Evolutionary conservation across 1,140 invertebrate genomes (phyloP).

Genomic region (Drosophila equinoxialis): DNA sequence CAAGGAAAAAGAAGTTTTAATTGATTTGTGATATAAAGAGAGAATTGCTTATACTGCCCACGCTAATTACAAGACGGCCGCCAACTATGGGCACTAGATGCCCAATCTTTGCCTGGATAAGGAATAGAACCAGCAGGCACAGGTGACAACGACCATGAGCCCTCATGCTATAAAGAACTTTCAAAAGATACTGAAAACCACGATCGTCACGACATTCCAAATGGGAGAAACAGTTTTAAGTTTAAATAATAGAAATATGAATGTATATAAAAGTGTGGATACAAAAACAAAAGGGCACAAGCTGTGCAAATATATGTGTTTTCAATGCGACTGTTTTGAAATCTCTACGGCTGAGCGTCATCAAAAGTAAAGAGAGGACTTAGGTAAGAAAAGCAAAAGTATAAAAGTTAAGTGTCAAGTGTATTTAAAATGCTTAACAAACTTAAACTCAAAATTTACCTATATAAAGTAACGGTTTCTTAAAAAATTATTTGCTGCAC

Average conservation of each 20-base stretch:
- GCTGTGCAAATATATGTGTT: conserved; percentile 67
- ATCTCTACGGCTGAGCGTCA: conserved; percentile 63
- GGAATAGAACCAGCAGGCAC: conserved; percentile 19
- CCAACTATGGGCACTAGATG: conserved; percentile 60
- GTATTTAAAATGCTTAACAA: neutral
- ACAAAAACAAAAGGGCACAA: conserved; percentile 46
- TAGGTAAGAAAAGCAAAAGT: neutral
- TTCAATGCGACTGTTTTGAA: conserved; percentile 62
- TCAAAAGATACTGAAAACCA: conserved; percentile 54
- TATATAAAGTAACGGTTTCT: no score
- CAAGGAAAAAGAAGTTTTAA: conserved; percentile 1
- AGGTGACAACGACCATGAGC: conserved; percentile 31
- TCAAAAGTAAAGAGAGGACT: conserved; percentile 2
- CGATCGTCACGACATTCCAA: conserved; percentile 46
- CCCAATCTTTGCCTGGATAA: conserved; percentile 1
- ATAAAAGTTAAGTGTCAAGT: neutral
- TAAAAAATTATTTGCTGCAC: no score
- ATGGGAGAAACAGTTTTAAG: conserved; percentile 56
- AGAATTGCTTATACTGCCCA: conserved; percentile 52
- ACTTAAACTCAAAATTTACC: no score
- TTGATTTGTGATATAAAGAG: no score
- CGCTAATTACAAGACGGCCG: conserved; percentile 57
- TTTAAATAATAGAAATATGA: conserved; percentile 38
- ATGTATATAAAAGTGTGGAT: conserved; percentile 6
- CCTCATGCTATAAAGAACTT: conserved; percentile 58